A percentile compares a stretch with the other conserved stretches of the same genome.
phyloP scores from a whole-genome alignment of 2,113 vertebrate genomes.

The Percopsis transmontana region DNA sequence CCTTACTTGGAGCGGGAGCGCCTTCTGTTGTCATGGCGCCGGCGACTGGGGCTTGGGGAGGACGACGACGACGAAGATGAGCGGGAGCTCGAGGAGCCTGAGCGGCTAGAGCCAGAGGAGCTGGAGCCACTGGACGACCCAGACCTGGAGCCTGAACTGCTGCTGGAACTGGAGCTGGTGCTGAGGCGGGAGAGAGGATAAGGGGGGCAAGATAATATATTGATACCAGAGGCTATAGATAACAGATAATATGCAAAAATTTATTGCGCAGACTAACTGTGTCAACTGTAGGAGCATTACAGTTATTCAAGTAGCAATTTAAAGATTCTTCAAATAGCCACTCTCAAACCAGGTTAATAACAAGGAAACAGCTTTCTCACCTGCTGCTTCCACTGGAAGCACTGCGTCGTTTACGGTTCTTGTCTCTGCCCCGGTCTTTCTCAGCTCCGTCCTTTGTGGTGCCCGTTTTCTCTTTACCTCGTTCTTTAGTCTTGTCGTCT shows the following conservation, averaged over 20 bases:
- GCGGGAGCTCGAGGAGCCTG: conserved; percentile 90
- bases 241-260: too few species aligned
- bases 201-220: neutral
- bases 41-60: conserved; percentile 86
- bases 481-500: conserved; percentile 75
- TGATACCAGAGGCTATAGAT: too few species aligned
- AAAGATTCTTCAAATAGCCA: too few species aligned
- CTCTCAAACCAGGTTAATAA: neutral
- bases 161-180: conserved; percentile 89
- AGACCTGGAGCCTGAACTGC: conserved; percentile 90
- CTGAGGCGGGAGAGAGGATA: neutral
- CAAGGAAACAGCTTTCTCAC: conserved; percentile 55
- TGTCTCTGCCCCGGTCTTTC: conserved; percentile 87
- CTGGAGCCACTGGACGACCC: conserved; percentile 93
- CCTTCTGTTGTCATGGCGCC: conserved; percentile 88
- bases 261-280: too few species aligned
- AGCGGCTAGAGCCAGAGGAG: conserved; percentile 89
- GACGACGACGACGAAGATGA: conserved; percentile 92
- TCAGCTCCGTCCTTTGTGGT: conserved; percentile 82
- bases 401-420: conserved; percentile 84
- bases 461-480: conserved; percentile 80
- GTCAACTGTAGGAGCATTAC: too few species aligned
- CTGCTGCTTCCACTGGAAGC: conserved; percentile 92
- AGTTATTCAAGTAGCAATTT: too few species aligned
- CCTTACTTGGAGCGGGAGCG: conserved; percentile 89